These are phyloP conservation scores for Platysteira castanea DNA, from an alignment of 2,113 vertebrate species.

Conservation along the genomic window DNA sequence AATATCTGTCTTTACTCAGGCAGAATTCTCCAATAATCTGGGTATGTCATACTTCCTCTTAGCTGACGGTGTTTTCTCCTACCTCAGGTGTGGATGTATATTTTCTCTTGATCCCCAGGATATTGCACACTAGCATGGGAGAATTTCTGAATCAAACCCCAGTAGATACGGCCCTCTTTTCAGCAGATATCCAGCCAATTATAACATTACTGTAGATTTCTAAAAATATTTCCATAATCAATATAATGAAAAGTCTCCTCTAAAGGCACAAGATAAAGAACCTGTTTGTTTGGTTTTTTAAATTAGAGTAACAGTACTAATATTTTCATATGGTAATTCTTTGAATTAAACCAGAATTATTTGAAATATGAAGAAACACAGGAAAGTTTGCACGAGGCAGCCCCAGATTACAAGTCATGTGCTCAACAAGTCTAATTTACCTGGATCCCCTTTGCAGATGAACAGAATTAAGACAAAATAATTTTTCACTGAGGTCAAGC, in stretches of 20 bases:
- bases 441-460: neutral
- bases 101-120: neutral
- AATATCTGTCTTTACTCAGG: neutral
- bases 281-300: neutral
- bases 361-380: neutral
- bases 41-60: neutral
- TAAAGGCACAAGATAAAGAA: neutral
- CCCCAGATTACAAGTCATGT: neutral
- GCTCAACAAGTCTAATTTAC: neutral
- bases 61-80: neutral
- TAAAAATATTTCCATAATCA: neutral
- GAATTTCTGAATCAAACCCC: neutral
- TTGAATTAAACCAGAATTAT: neutral
- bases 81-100: neutral
- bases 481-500: neutral
- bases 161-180: rapidly evolving
- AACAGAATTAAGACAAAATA: neutral
- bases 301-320: neutral
- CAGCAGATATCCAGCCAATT: neutral
- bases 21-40: neutral
- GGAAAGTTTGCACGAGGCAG: neutral
- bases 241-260: neutral
- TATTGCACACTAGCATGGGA: neutral
- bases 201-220: neutral
- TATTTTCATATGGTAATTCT: neutral